phyloP scores from a whole-genome alignment of 2,888 invertebrate species.

The Spatulosminthurus flaviceps region DNA sequence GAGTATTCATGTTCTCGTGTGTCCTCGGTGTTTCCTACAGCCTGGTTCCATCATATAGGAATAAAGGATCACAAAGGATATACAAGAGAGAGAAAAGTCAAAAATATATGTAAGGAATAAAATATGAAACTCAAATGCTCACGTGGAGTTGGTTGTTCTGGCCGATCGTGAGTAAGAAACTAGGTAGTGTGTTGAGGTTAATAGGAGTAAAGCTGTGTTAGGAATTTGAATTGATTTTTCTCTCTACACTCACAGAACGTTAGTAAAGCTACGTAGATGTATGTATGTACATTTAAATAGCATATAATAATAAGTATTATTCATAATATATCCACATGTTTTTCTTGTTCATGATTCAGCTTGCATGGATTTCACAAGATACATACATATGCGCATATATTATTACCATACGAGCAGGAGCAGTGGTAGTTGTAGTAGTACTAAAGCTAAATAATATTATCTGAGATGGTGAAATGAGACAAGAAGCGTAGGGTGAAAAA shows the following conservation, averaged over 20 bases:
- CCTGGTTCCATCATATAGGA: not conserved
- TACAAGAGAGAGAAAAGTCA: not conserved
- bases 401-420: too few relatives aligned
- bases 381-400: conserved; percentile 11
- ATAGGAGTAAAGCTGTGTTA: conserved; percentile 28
- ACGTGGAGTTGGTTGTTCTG: not conserved
- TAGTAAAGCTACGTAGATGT: not conserved
- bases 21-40: too few relatives aligned
- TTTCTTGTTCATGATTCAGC: conserved; percentile 4
- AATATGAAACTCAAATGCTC: conserved; percentile 6
- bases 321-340: not conserved
- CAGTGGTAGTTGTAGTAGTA: not conserved
- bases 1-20: too few relatives aligned
- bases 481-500: conserved; percentile 44
- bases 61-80: not conserved
- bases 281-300: not conserved
- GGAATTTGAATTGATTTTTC: conserved; percentile 27
- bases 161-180: not conserved
- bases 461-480: conserved; percentile 48
- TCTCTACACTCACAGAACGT: not conserved
- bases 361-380: conserved; percentile 28
- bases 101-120: conserved; percentile 4
- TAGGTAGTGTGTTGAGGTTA: conserved; percentile 19
- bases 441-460: conserved; percentile 27
- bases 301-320: not conserved